Conservation (phyloP, 1,140 invertebrate genomes). For the Archivesica marissinica region DNA sequence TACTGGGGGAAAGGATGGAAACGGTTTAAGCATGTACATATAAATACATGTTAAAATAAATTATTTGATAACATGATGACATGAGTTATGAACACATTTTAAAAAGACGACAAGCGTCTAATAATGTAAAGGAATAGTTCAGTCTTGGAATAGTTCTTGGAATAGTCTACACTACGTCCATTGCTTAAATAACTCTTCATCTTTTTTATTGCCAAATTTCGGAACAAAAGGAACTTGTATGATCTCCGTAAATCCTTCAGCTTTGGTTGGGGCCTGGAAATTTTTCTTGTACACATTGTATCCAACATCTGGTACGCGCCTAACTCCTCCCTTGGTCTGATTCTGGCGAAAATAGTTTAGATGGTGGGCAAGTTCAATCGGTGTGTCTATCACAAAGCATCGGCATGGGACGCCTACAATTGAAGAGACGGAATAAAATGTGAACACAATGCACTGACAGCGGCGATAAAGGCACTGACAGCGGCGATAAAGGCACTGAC, state of each 20-base stretch:
- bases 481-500: no score
- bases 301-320: slow-evolving; percentile 88
- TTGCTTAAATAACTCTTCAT: slow-evolving; percentile 88
- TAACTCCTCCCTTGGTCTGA: slow-evolving; percentile 85
- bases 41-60: no score
- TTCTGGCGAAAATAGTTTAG: slow-evolving; percentile 93
- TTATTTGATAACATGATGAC: no score
- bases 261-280: slow-evolving; percentile 88
- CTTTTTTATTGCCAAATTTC: slow-evolving; percentile 88
- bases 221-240: slow-evolving; percentile 92
- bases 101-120: no score
- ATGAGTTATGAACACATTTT: no score
- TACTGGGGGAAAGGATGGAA: no score
- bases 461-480: no score
- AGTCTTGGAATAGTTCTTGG: no score
- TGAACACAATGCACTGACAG: neutral
- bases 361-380: slow-evolving; percentile 92
- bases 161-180: slow-evolving; percentile 76
- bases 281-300: slow-evolving; percentile 92
- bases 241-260: slow-evolving; percentile 93
- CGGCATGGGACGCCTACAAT: slow-evolving; percentile 87
- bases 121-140: no score
- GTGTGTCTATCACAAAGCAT: slow-evolving; percentile 92
- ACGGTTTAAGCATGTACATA: no score
- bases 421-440: neutral